Conservation (phyloP, 2,888 invertebrate species). For the Proisotoma minuta region DNA sequence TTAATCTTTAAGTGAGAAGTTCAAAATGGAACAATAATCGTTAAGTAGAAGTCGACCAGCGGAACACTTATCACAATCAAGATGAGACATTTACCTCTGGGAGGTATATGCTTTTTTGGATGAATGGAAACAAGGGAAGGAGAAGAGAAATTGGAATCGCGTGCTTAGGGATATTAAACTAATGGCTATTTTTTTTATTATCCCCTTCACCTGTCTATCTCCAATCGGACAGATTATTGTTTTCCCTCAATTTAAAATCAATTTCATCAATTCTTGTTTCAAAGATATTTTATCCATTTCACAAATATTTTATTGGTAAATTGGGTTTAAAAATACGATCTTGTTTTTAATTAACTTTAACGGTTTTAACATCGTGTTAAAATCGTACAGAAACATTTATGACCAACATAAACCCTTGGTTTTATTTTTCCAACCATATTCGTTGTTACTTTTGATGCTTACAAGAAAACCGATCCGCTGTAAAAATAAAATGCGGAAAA, state of each 20-base stretch:
- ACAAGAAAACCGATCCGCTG: neutral
- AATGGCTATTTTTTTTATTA: slow-evolving; percentile 11
- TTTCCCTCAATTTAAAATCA: slow-evolving; percentile 7
- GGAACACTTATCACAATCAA: slow-evolving; percentile 2
- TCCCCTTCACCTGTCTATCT: slow-evolving; percentile 7
- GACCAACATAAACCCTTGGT: neutral
- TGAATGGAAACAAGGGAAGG: neutral
- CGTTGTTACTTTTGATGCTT: neutral
- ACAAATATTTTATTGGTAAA: neutral
- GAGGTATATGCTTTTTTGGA: neutral
- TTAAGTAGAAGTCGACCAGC: neutral
- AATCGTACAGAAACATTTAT: neutral
- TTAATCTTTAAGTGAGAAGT: neutral
- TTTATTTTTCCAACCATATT: neutral
- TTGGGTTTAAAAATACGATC: neutral
- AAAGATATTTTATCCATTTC: neutral
- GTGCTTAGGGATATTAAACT: slow-evolving; percentile 5
- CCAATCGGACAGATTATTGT: neutral
- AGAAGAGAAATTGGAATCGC: neutral
- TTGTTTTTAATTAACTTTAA: slow-evolving; percentile 12
- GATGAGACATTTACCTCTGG: neutral
- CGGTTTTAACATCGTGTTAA: neutral
- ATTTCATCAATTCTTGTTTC: neutral
- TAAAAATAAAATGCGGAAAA: neutral
- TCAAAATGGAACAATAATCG: neutral